These are phyloP conservation scores for Drosophila tropicalis DNA, from an alignment of 1,140 invertebrate species.

Conservation along the genomic window DNA sequence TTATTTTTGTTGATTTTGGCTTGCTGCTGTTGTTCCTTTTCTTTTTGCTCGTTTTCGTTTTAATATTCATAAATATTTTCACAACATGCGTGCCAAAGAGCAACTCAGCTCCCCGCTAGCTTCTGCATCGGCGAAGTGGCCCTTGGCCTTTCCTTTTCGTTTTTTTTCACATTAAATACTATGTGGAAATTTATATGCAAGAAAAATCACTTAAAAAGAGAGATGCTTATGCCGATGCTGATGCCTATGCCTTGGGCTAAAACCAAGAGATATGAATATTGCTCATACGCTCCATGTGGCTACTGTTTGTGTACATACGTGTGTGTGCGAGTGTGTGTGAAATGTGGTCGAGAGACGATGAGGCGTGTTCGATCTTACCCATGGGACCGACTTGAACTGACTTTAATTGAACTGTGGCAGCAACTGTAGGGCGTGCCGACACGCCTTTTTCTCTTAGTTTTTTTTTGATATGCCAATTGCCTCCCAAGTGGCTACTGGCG, in stretches of 20 bases:
- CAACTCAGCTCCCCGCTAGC: not conserved
- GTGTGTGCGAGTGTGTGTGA: not conserved
- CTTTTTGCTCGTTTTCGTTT: slow-evolving; percentile 16
- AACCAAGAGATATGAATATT: slow-evolving; percentile 5
- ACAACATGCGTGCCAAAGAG: slow-evolving; percentile 41
- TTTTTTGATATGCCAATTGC: slow-evolving; percentile 3
- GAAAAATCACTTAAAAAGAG: slow-evolving; percentile 11
- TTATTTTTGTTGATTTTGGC: not conserved
- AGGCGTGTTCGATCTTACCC: slow-evolving; percentile 9
- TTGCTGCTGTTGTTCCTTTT: not conserved
- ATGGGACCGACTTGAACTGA: slow-evolving; percentile 2
- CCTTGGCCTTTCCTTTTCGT: not conserved
- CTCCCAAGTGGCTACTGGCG: slow-evolving; percentile 6
- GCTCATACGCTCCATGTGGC: not conserved
- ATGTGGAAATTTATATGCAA: slow-evolving; percentile 11
- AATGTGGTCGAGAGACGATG: slow-evolving; percentile 1
- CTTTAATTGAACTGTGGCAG: slow-evolving; percentile 9
- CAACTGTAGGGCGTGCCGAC: slow-evolving; percentile 11
- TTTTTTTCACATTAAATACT: slow-evolving; percentile 17
- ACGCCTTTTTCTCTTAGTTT: slow-evolving; percentile 10
- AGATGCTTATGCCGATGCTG: not conserved
- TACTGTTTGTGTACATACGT: not conserved
- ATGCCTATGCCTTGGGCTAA: slow-evolving; percentile 5
- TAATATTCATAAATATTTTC: slow-evolving; percentile 65
- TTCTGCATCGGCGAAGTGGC: not conserved